A percentile compares a stretch with the other conserved stretches of the same genome.
Evolutionary conservation across 30 jellyfish, hydroid and myxozoan species (phyloP).

Genomic region (Cassiopea xamachana): DNA sequence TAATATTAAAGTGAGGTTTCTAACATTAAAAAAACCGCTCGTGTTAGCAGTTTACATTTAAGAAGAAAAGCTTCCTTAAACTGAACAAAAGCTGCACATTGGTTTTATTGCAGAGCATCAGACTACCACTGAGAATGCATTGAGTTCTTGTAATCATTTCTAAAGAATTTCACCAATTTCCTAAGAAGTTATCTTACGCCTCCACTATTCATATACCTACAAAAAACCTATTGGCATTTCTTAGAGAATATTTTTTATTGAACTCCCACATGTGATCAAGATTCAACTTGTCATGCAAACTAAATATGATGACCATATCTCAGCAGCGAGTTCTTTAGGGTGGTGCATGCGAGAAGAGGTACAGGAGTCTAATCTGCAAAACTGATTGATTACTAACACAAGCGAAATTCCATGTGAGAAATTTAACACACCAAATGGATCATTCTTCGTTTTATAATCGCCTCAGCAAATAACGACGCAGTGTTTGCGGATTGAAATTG

Average conservation of each 20-base stretch:
- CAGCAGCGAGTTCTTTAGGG: not conserved
- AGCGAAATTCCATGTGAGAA: not conserved
- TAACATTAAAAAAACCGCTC: not conserved
- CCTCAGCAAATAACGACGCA: conserved; percentile 8
- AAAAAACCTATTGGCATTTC: not conserved
- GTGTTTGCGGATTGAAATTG: not conserved
- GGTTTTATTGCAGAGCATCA: not conserved
- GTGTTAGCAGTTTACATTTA: not conserved
- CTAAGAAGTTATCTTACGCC: not conserved
- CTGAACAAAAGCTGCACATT: not conserved
- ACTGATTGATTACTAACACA: not conserved
- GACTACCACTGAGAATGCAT: not conserved
- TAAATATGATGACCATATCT: not conserved
- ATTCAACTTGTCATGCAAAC: not conserved
- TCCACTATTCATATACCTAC: not conserved
- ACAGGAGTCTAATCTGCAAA: not conserved
- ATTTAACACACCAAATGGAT: not conserved
- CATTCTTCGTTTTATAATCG: not conserved
- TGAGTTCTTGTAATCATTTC: not conserved
- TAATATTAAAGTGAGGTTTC: not conserved
- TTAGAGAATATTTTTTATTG: too few species aligned
- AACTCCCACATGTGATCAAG: not conserved
- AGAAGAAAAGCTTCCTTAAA: not conserved
- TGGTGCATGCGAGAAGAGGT: not conserved
- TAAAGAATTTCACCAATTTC: not conserved